Evolutionary conservation across 2,797 vertebrate species (phyloP), one percentile per base, ranked within the genome.

Genomic region (Falco concolor): DNA sequence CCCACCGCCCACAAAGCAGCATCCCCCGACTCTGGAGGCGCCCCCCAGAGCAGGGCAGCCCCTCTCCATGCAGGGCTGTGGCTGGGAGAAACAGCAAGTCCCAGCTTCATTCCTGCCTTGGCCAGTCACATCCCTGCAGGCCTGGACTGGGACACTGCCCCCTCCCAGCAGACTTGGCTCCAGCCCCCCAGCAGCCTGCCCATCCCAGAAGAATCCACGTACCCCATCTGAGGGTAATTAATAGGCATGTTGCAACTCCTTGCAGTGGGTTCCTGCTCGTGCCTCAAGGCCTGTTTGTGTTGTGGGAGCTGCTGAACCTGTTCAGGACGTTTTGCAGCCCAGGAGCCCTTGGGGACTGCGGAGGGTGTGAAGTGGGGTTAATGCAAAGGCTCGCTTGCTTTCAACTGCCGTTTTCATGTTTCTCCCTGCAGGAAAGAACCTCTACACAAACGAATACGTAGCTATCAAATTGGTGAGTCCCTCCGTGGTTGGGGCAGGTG

Each of bases 401-500:
- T 64, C 84, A 87, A 49, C 54, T 4, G 0, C 50, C 9, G 73
- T 79, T 70, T 54, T 47, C 5, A 4, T 53, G 36, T 93, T 30
- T 96, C 60, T 89, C 69, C 59, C 76, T 67, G 24, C 96, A 98
- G 98, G 99, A 91, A 99, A 99, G 98, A 99, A 99, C 97, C 99
- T 99, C 97, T 99, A 99, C 98, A 99, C 99, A 83, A 99, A 99
- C 5, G 99, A 99, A 98, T 99, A 99, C 89, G 99, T 99, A 98
- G 99, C 99, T 96, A 99, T 99, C 98, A 99, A 99, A 98, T 98
- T 99, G 99, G 99, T 99, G 98, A 99, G 99, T 95, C 49, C 65
- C 38, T 42, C 57, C 0, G 0, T 36, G 84, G 12, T 30, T 0
- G 0, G 38, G 63, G 18, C 38, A 8, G 25, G 59, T 12, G 63